A percentile compares a stretch with the other conserved stretches of the same genome.
Conservation (phyloP, 1,140 invertebrate species). For the Lepidurus apus region DNA sequence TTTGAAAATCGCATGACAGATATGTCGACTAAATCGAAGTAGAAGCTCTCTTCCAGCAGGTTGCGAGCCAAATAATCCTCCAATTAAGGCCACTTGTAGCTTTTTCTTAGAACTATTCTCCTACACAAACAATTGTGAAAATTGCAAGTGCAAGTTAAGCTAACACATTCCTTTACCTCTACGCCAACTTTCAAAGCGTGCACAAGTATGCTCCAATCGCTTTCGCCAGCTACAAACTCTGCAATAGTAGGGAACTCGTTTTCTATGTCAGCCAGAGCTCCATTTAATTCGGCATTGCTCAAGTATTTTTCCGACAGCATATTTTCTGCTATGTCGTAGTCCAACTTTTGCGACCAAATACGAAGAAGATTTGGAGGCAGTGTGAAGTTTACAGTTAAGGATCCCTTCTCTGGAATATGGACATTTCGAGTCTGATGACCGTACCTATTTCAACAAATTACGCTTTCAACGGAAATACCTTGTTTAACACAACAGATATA, state of each 20-base stretch:
- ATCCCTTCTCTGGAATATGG: slow-evolving; percentile 56
- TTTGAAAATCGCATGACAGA: slow-evolving; percentile 61
- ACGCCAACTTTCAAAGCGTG: slow-evolving; percentile 60
- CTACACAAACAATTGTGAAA: neutral
- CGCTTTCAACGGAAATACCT: slow-evolving; percentile 5
- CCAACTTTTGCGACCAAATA: slow-evolving; percentile 70
- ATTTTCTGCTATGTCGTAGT: slow-evolving; percentile 59
- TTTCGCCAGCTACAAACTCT: slow-evolving; percentile 57
- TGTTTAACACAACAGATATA: slow-evolving; percentile 43
- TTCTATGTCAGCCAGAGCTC: slow-evolving; percentile 58
- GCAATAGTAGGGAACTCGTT: slow-evolving; percentile 55
- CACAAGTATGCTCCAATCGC: slow-evolving; percentile 53
- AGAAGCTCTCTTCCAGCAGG: slow-evolving; percentile 79
- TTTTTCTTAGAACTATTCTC: neutral
- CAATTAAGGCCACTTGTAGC: neutral
- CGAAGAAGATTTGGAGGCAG: slow-evolving; percentile 66
- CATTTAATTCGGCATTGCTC: slow-evolving; percentile 57
- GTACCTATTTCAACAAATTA: slow-evolving; percentile 50
- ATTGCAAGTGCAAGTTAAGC: slow-evolving; percentile 24
- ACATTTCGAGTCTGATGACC: slow-evolving; percentile 56
- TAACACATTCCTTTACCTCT: slow-evolving; percentile 52
- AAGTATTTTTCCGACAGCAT: slow-evolving; percentile 54
- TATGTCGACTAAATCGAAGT: slow-evolving; percentile 72
- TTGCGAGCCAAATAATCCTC: neutral
- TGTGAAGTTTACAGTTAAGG: slow-evolving; percentile 67